Percentiles rank a stretch among this genome's conserved stretches.
These are phyloP conservation scores for Oxytorus armatus DNA, from an alignment of 2,888 invertebrate genomes.

Conservation along the genomic window DNA sequence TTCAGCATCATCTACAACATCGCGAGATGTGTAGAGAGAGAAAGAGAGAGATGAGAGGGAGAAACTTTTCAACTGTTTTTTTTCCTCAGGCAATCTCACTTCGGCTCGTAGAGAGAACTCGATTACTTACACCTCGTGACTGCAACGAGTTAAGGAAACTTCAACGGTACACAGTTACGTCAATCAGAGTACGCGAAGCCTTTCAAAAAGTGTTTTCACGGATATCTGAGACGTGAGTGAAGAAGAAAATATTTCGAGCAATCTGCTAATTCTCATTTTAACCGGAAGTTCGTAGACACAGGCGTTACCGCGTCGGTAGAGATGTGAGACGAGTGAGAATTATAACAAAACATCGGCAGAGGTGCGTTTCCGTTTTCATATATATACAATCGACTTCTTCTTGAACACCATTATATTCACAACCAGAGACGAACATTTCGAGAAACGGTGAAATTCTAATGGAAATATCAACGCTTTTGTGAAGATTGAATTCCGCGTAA, in stretches of 20 bases:
- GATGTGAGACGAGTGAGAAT: slow-evolving; percentile 30
- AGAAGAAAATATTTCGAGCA: slow-evolving; percentile 31
- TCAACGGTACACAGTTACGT: neutral
- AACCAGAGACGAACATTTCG: neutral
- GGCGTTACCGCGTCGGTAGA: slow-evolving; percentile 9
- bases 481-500: neutral
- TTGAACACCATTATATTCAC: slow-evolving; percentile 23
- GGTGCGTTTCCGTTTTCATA: slow-evolving; percentile 55
- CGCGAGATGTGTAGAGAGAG: neutral
- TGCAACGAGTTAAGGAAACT: slow-evolving; percentile 27
- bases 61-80: slow-evolving; percentile 24
- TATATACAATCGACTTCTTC: slow-evolving; percentile 18
- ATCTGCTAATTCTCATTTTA: slow-evolving; percentile 33
- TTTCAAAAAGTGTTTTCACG: neutral
- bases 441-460: slow-evolving; percentile 1
- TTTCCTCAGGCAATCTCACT: slow-evolving; percentile 11
- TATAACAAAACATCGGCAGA: slow-evolving; percentile 45
- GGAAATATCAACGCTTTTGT: neutral
- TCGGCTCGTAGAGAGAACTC: slow-evolving; percentile 25
- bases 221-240: slow-evolving; percentile 28
- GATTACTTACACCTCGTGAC: slow-evolving; percentile 45
- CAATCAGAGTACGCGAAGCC: neutral
- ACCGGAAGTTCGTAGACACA: slow-evolving; percentile 44
- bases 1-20: neutral
- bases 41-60: neutral